Conservation (phyloP, 2,888 invertebrate species). For the Pachydiplax longipennis region DNA sequence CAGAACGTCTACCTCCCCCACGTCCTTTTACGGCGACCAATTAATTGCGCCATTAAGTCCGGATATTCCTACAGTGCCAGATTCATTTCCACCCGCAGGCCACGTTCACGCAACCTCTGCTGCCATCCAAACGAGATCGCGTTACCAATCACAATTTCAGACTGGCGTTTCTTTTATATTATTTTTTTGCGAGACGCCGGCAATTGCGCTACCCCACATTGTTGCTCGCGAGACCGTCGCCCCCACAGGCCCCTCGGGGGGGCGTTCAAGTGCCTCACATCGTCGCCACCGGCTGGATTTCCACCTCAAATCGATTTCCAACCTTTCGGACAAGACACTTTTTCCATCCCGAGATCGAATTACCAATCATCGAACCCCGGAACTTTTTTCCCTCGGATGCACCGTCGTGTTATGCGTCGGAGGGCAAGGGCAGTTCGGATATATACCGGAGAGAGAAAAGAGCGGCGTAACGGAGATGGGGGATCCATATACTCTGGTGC, state of each 20-base stretch:
- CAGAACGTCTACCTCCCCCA: neutral
- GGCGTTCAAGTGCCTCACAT: neutral
- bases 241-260: neutral
- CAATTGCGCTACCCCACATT: neutral
- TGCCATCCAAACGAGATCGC: neutral
- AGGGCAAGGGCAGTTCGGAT: too few relatives aligned
- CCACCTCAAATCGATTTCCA: neutral
- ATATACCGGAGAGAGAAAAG: too few relatives aligned
- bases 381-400: too few relatives aligned
- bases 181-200: neutral
- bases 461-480: too few relatives aligned
- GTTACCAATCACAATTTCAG: conserved; percentile 25
- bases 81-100: neutral
- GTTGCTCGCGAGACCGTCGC: neutral
- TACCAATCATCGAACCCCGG: conserved; percentile 14
- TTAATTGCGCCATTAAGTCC: neutral
- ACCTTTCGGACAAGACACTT: conserved; percentile 5
- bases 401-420: too few relatives aligned
- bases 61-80: neutral
- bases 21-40: neutral
- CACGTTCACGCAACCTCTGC: neutral
- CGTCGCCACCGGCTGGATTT: neutral
- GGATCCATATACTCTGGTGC: neutral
- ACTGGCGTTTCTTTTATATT: neutral
- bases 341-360: conserved; percentile 7